Conservation (phyloP, 2,888 invertebrate species). For the Mechanitis mazaeus region DNA sequence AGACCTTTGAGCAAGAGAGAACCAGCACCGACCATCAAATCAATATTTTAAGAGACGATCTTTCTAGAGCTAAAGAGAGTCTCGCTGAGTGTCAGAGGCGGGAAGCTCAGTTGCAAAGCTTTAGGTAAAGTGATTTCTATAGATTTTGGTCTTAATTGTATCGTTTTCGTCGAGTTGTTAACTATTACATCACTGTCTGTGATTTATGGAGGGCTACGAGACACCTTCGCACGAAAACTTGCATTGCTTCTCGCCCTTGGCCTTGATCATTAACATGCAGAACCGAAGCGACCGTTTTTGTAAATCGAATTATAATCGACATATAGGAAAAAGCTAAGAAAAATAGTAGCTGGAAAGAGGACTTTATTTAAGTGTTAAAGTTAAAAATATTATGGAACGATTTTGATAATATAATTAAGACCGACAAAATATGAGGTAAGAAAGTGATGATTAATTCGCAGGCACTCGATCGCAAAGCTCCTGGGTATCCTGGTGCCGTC, state of each 20-base stretch:
- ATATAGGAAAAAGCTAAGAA: neutral
- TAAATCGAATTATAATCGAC: conserved; percentile 14
- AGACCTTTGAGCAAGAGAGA: conserved; percentile 82
- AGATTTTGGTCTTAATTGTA: conserved; percentile 1
- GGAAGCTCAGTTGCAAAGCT: conserved; percentile 86
- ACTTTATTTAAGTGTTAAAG: no score
- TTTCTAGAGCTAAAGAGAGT: conserved; percentile 83
- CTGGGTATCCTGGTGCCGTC: conserved; percentile 80
- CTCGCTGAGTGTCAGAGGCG: conserved; percentile 84
- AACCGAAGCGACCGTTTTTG: conserved; percentile 9
- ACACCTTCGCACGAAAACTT: conserved; percentile 21
- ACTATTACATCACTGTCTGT: no score
- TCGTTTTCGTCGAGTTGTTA: no score
- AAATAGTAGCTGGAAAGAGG: neutral
- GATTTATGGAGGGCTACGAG: conserved; percentile 7
- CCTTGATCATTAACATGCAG: conserved; percentile 25
- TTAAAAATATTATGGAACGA: no score
- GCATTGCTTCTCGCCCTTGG: conserved; percentile 19
- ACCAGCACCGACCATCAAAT: conserved; percentile 82
- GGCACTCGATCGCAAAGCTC: conserved; percentile 83
- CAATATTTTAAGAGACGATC: conserved; percentile 84
- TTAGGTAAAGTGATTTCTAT: conserved; percentile 60
- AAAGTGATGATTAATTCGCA: conserved; percentile 34
- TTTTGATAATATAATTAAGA: neutral
- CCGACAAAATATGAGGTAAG: neutral